Evolutionary conservation across 2,113 vertebrate species (phyloP), one percentile per base, ranked within the genome.

Genomic region (Anarrhichthys ocellatus): DNA sequence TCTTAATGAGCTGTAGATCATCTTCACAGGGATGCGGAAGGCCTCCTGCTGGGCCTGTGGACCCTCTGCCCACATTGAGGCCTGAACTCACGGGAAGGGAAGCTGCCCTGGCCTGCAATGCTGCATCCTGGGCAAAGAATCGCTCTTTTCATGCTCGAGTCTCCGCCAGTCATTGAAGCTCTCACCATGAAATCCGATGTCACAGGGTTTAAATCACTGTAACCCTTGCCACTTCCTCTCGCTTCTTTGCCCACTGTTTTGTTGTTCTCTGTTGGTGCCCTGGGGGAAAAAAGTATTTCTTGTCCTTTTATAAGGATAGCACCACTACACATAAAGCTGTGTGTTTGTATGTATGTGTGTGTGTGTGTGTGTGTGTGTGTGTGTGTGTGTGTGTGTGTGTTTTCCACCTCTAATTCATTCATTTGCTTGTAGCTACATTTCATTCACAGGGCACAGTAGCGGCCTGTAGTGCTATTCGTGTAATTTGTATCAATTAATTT

Each of bases 111-210:
- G 80, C 87, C 56, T 91, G 83, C 82, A 61, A 73, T 70, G 81
- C 76, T 83, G 88, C 86, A 92, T 94, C 90, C 89, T 84, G 87
- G 89, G 80, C 32, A 84, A 89, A 93, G 89, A 93, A 95, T 93
- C 27, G 32, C 56, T 82, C 88, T 89, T 93, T 95, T 94, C 75
- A 92, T 85, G 71, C 72, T 72, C 18, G 29, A 72, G 34, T 62
- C 81, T 73, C 74, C 44, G 84, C 76, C 70, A 71, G 92, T 92
- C 85, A 90, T 77, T 88, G 91, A 83, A 83, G 68, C 83, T 85
- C 73, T 89, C 90, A 76, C 83, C 86, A 70, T 92, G 88, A 94
- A 94, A 89, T 90, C 81, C 86, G 86, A 90, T 89, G 84, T 92
- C 91, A 89, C 83, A 50, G 63, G 36, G 36, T 87, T 91, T 77